These are phyloP conservation scores for Callyntrura guangdongensis DNA, from an alignment of 2,888 invertebrate species.

Conservation along the genomic window DNA sequence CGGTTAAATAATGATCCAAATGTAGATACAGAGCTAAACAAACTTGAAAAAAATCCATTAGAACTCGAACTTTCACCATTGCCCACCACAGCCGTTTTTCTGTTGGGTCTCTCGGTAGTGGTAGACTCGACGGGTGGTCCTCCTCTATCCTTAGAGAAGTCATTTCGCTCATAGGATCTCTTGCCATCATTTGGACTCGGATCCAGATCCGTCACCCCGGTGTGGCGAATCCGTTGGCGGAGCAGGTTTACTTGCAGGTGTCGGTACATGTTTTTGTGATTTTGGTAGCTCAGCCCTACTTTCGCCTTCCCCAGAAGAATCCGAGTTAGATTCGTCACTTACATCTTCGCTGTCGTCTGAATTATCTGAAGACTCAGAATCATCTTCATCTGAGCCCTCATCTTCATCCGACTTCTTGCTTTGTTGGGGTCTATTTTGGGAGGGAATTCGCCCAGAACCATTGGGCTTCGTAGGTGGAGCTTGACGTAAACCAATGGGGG, in stretches of 20 bases:
- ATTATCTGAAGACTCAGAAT: slow-evolving; percentile 15
- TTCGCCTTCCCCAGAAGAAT: background rate
- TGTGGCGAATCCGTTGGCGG: background rate
- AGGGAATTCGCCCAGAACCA: background rate
- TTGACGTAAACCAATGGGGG: background rate
- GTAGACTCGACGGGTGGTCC: slow-evolving; percentile 4
- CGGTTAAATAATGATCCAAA: slow-evolving; percentile 23
- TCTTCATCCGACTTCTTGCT: slow-evolving; percentile 44
- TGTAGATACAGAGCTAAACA: slow-evolving; percentile 2
- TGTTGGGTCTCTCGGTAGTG: slow-evolving; percentile 30
- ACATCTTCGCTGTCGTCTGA: slow-evolving; percentile 15
- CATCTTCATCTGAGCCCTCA: slow-evolving; percentile 57
- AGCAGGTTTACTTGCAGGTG: background rate
- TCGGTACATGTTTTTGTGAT: too few relatives aligned
- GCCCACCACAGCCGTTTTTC: background rate
- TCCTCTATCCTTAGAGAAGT: slow-evolving; percentile 58
- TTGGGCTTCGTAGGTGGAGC: background rate
- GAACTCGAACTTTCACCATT: background rate
- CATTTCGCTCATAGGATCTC: slow-evolving; percentile 50
- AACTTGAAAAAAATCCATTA: slow-evolving; percentile 43
- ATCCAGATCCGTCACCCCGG: background rate
- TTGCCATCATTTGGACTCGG: slow-evolving; percentile 38
- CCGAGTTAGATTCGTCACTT: slow-evolving; percentile 26
- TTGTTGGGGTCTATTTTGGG: background rate
- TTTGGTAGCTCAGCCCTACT: background rate